Conservation (phyloP, 2,888 invertebrate species). For the Morpho helenor region DNA sequence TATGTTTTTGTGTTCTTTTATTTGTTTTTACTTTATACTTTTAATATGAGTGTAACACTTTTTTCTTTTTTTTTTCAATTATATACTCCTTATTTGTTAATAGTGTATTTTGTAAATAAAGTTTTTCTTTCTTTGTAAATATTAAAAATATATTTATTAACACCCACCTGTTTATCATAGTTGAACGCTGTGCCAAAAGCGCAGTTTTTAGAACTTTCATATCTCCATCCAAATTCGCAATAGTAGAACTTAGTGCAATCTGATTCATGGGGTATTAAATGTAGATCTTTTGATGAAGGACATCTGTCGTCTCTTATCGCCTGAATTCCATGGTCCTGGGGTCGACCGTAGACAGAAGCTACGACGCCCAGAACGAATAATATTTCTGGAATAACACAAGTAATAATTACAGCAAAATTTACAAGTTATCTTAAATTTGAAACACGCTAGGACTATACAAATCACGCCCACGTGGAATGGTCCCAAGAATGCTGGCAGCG, state of each 20-base stretch:
- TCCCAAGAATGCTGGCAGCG: too few species aligned
- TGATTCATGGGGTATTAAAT: conserved; percentile 51
- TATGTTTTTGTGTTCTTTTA: too few species aligned
- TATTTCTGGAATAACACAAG: conserved; percentile 33
- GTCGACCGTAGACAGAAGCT: conserved; percentile 33
- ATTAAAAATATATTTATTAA: neutral
- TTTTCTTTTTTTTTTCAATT: too few species aligned
- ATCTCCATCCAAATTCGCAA: conserved; percentile 52
- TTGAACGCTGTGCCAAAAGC: conserved; percentile 51
- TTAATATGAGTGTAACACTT: too few species aligned
- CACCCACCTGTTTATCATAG: conserved; percentile 5
- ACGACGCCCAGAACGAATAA: conserved; percentile 36
- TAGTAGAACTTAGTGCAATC: conserved; percentile 63
- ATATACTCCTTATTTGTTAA: too few species aligned
- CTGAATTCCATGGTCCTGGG: conserved; percentile 22
- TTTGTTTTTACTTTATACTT: too few species aligned
- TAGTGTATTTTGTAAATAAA: too few species aligned
- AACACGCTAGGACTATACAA: too few species aligned
- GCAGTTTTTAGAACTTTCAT: conserved; percentile 36
- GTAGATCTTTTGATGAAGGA: conserved; percentile 44
- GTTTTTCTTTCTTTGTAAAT: too few species aligned
- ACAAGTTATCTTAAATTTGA: too few species aligned
- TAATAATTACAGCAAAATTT: too few species aligned
- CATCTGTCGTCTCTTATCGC: conserved; percentile 77
- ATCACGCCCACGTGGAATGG: too few species aligned